Evolutionary conservation across 2,797 vertebrate genomes (phyloP).

Genomic region (Podarcis siculus): DNA sequence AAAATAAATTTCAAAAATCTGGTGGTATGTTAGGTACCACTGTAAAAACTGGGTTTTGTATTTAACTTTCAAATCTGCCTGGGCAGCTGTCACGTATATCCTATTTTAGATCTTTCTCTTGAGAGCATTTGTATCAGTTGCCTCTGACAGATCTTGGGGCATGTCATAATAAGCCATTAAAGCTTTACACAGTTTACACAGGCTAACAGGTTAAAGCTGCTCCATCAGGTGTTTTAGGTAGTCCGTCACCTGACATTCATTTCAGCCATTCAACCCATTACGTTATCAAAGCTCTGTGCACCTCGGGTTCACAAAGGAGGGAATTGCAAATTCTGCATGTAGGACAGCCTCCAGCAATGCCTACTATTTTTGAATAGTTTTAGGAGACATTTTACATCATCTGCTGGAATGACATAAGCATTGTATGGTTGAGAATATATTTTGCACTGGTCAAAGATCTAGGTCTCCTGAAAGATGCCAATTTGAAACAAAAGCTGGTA

Average conservation of each 20-base stretch:
- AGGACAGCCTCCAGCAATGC: no score
- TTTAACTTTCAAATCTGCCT: neutral
- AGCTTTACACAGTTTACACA: neutral
- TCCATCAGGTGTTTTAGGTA: neutral
- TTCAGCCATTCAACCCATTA: neutral
- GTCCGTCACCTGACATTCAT: neutral
- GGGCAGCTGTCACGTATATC: neutral
- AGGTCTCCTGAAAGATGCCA: neutral
- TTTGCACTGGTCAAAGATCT: neutral
- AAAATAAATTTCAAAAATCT: neutral
- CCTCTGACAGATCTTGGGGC: neutral
- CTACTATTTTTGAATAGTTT: neutral
- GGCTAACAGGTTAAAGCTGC: neutral
- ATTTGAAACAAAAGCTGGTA: neutral
- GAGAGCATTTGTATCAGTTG: neutral
- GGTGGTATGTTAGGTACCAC: neutral
- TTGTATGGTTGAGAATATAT: neutral
- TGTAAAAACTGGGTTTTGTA: neutral
- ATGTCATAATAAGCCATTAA: neutral
- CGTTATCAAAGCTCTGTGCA: neutral
- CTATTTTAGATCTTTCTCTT: neutral
- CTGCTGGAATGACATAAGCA: neutral
- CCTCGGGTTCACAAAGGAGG: neutral
- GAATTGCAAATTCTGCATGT: neutral
- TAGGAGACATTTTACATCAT: neutral